Evolutionary conservation across 2,113 vertebrate species (phyloP).

Genomic region (Xiphophorus maculatus): DNA sequence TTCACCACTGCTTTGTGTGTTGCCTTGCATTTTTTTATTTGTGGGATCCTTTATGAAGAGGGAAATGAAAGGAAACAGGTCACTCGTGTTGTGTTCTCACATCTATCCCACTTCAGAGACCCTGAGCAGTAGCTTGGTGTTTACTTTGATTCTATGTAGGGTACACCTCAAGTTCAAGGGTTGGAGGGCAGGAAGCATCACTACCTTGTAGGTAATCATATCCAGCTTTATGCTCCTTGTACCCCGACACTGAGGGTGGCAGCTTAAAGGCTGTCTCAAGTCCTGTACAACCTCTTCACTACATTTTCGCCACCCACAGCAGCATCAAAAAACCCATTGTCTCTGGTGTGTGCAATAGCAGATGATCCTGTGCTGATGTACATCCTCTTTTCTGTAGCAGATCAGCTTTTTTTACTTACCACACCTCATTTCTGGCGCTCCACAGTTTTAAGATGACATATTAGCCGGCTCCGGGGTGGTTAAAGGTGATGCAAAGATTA

Average conservation of each 20-base stretch:
- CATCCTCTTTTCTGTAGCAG: conserved; percentile 39
- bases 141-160: conserved; percentile 84
- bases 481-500: conserved; percentile 79
- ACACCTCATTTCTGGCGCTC: conserved; percentile 45
- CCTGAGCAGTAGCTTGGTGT: conserved; percentile 71
- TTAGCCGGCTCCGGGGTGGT: conserved; percentile 67
- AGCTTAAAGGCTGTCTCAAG: conserved; percentile 71
- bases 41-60: conserved; percentile 81
- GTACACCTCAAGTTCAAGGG: conserved; percentile 75
- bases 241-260: conserved; percentile 70
- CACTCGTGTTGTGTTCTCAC: conserved; percentile 69
- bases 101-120: conserved; percentile 79
- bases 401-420: conserved; percentile 44
- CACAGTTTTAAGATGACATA: conserved; percentile 66
- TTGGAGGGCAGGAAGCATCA: conserved; percentile 74
- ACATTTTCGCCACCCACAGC: conserved; percentile 54
- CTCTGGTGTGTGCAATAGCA: conserved; percentile 31
- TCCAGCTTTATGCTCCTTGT: conserved; percentile 77
- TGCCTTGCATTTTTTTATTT: conserved; percentile 75
- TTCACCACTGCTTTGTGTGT: conserved; percentile 67
- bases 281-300: conserved; percentile 55
- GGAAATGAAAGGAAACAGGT: conserved; percentile 82
- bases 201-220: conserved; percentile 83
- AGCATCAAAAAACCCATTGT: conserved; percentile 12
- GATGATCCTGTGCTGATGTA: conserved; percentile 51